phyloP scores from a whole-genome alignment of 2,797 vertebrate species.

The Ataeniobius toweri region DNA sequence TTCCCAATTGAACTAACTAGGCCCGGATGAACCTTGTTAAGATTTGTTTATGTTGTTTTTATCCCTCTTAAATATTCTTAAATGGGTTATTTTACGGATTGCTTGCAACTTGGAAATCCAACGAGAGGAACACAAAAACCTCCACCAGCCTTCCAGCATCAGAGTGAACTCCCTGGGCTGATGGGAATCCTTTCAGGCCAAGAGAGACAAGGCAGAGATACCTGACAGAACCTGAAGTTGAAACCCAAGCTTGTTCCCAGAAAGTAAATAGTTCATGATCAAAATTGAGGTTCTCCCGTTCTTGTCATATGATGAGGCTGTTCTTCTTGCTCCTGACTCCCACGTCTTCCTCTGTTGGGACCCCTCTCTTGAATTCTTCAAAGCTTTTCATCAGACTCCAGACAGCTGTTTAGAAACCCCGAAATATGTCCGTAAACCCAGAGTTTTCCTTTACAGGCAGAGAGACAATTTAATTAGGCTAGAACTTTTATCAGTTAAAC shows the following conservation, averaged over 20 bases:
- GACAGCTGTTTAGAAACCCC: background rate
- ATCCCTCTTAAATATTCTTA: background rate
- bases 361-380: background rate
- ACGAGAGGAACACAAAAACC: background rate
- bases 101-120: background rate
- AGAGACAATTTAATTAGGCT: background rate
- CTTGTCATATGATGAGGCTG: background rate
- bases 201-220: background rate
- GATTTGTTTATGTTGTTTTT: background rate
- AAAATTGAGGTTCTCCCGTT: background rate
- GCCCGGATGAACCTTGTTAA: background rate
- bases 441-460: background rate
- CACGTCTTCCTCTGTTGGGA: no score
- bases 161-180: background rate
- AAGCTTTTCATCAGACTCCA: background rate
- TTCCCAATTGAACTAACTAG: background rate
- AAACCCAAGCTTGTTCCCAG: background rate
- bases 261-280: background rate
- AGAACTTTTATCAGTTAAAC: background rate
- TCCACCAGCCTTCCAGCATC: background rate
- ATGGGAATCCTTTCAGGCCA: no score
- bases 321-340: background rate
- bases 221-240: background rate
- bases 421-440: background rate
- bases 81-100: background rate